Base-by-base conservation (phyloP, 1,140 invertebrate genomes). In the Drosophila kikkawai region DNA sequence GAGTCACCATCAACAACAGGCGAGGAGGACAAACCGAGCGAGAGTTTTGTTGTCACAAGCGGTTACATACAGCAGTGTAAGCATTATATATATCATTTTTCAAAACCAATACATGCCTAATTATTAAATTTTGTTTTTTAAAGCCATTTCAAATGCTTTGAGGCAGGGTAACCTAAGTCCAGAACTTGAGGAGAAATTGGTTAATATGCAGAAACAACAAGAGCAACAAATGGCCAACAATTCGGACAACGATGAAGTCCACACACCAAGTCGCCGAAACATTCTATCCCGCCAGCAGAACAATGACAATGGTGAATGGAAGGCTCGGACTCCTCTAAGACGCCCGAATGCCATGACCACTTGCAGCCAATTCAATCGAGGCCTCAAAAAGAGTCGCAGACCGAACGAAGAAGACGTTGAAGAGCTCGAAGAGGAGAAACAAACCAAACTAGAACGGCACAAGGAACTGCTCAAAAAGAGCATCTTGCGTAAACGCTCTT, bases 391-490 rank as follows among this genome's bases (percentile, higher is more conserved):
- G n/a, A 80, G 55, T 53, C 83, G 80, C n/a, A 78, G 70, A 47
- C 26, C 69, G 26, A 34, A 60, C 22, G 66, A 82, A 29, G 66
- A 82, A 29, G 74, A 83, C 59, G 36, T 50, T 2, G 53, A 47
- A 8, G 69, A 84, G 13, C 57, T 91, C 0, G 69, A 47, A 9
- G 86, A 91, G 12, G 48, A 63, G 4, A 91, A 73, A 47, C 79
- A 91, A 60, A 59, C 66, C 5, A 76, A 82, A 48, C 41, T 93
- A 17, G 79, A 92, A 15, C 81, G 83, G 75, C 97, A 99, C 71
- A 99, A 98, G 91, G 98, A 99, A 92, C 93, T 96, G 71, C 94
- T 99, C 19, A 99, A 99, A 93, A 98, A 98, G 88, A 98, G 98
- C 82, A 99, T 99, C 64, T 94, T 98, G 41, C 97, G 97, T 80